Evolutionary conservation across 1,140 invertebrate species (phyloP).

Genomic region (Pseudomyrmex sp.): DNA sequence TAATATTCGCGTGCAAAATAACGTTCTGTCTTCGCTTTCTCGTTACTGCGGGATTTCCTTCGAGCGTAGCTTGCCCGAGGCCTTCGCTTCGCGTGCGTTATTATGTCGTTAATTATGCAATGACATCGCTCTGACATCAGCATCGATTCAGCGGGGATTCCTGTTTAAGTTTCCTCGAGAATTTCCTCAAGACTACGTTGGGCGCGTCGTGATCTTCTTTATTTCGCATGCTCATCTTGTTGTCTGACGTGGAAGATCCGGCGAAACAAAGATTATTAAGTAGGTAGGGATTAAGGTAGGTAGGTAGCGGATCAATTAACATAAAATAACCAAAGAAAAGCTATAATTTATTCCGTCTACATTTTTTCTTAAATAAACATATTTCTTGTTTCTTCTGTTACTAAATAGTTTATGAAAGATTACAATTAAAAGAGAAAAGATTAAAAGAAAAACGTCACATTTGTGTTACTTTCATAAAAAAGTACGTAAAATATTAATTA

Average conservation of each 20-base stretch:
- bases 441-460: too few species aligned
- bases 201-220: not conserved
- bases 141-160: conserved; percentile 70
- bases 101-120: conserved; percentile 80
- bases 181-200: conserved; percentile 57
- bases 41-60: conserved; percentile 75
- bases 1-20: conserved; percentile 24
- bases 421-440: too few species aligned
- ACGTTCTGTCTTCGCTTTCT: conserved; percentile 51
- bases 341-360: too few species aligned
- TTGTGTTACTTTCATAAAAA: too few species aligned
- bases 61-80: conserved; percentile 70
- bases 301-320: too few species aligned
- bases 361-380: too few species aligned
- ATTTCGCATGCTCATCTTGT: not conserved
- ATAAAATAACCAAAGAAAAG: too few species aligned
- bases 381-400: too few species aligned
- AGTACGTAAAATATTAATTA: not conserved
- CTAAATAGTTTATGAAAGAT: too few species aligned
- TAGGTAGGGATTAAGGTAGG: too few species aligned
- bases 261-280: not conserved
- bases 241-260: not conserved
- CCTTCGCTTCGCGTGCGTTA: conserved; percentile 69
- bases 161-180: conserved; percentile 71
- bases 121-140: conserved; percentile 73